A percentile compares a stretch with the other conserved stretches of the same genome.
Conservation (phyloP, 2,888 invertebrate species). For the Melinaea menophilus region DNA sequence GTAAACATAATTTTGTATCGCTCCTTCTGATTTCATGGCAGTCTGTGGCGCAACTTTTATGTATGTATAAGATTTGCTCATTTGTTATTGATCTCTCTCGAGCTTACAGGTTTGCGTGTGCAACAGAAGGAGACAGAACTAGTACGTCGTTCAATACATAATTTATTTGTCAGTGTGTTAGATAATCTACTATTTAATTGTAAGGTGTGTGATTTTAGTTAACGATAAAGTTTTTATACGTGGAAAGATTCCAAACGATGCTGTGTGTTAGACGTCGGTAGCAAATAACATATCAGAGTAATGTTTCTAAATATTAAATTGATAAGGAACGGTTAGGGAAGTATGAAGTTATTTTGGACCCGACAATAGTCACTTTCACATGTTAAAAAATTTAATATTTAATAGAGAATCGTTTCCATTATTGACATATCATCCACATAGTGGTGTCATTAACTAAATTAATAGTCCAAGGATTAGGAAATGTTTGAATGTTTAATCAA, state of each 20-base stretch:
- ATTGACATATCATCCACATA: conserved; percentile 72
- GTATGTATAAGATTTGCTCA: conserved; percentile 34
- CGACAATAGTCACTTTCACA: conserved; percentile 68
- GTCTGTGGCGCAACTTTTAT: conserved; percentile 41
- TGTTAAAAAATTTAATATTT: conserved; percentile 67
- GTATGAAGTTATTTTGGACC: conserved; percentile 55
- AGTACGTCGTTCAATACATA: conserved; percentile 27
- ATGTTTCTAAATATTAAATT: conserved; percentile 61
- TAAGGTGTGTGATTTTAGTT: conserved; percentile 74
- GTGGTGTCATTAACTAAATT: conserved; percentile 62
- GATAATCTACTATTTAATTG: conserved; percentile 52
- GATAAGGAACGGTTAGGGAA: conserved; percentile 57
- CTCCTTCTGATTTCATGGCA: conserved; percentile 50
- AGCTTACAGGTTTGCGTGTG: conserved; percentile 21
- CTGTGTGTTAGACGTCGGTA: conserved; percentile 56
- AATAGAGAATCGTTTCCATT: conserved; percentile 69
- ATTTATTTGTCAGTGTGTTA: conserved; percentile 54
- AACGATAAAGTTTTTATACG: conserved; percentile 59
- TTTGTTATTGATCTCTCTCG: conserved; percentile 23
- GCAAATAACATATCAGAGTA: conserved; percentile 75
- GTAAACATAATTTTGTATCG: conserved; percentile 50
- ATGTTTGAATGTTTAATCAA: conserved; percentile 26
- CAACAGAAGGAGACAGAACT: conserved; percentile 24
- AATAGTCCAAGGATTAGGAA: conserved; percentile 45
- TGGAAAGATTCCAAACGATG: conserved; percentile 76